Conservation (phyloP, 2,797 vertebrate genomes). For the Lutjanus campechanus region DNA sequence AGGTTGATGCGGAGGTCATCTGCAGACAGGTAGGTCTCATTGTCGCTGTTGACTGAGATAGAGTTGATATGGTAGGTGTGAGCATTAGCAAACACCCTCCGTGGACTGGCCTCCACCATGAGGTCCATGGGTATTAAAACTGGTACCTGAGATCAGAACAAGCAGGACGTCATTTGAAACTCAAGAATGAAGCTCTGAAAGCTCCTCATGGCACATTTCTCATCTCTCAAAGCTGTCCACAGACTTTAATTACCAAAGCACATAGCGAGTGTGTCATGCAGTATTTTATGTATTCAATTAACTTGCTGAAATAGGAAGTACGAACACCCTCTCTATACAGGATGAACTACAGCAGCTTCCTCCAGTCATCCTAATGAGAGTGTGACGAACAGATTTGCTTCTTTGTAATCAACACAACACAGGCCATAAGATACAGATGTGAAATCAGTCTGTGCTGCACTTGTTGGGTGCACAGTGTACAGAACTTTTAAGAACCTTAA, state of each 20-base stretch:
- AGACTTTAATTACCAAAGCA: background rate
- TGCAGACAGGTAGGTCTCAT: constrained; percentile 96
- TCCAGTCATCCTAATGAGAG: background rate
- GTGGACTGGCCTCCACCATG: constrained; percentile 98
- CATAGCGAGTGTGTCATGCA: background rate
- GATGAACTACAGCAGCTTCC: background rate
- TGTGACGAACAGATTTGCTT: background rate
- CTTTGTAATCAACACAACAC: background rate
- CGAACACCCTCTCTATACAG: background rate
- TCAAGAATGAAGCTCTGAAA: background rate
- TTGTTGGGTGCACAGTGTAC: background rate
- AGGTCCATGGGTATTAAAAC: constrained; percentile 99
- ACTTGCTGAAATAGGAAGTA: background rate
- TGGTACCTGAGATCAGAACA: constrained; percentile 88
- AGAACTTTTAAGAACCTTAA: background rate
- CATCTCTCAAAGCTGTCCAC: background rate
- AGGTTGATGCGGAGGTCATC: constrained; percentile 99
- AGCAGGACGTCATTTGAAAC: background rate
- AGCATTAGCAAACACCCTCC: constrained; percentile 97
- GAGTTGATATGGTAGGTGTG: constrained; percentile 99
- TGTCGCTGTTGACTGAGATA: constrained; percentile 98
- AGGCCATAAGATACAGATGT: background rate
- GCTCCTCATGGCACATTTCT: background rate
- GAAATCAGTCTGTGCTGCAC: background rate
- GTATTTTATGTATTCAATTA: background rate